A percentile compares a stretch with the other conserved stretches of the same genome.
These are phyloP conservation scores for Phrynosoma blainvillii DNA, from an alignment of 2,113 vertebrate species.

Conservation along the genomic window DNA sequence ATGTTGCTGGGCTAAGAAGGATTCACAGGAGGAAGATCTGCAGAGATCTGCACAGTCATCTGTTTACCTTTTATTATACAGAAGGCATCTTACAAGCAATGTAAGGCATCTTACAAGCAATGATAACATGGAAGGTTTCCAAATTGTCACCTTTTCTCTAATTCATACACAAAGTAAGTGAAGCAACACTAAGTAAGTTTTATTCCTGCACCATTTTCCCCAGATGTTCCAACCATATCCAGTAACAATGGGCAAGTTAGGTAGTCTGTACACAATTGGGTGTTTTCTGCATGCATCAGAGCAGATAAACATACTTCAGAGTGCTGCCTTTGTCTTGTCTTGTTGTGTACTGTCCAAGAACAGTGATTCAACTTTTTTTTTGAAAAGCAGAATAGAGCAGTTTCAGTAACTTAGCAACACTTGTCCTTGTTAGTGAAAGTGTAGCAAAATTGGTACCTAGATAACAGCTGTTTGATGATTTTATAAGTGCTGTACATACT, in stretches of 20 bases:
- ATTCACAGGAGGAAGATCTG: neutral
- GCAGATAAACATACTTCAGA: neutral
- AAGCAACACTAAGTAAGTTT: neutral
- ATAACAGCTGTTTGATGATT: neutral
- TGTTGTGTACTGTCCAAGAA: neutral
- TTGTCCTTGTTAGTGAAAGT: neutral
- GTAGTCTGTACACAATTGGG: neutral
- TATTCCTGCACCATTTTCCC: neutral
- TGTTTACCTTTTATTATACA: too few species aligned
- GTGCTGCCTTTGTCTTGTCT: neutral
- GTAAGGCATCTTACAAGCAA: neutral
- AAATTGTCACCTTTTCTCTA: too few species aligned
- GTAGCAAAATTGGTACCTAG: neutral
- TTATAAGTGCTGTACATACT: neutral
- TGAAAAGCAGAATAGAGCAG: neutral
- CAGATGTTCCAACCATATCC: neutral
- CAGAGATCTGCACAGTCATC: neutral
- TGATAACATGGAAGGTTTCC: too few species aligned
- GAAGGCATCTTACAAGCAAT: too few species aligned
- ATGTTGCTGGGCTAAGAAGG: neutral
- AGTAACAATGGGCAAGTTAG: neutral
- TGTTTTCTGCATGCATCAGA: neutral
- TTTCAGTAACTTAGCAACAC: neutral
- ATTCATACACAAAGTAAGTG: too few species aligned
- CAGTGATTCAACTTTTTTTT: neutral